Base-by-base conservation (phyloP, 2,888 invertebrate species). In the Drosophila anceps region DNA sequence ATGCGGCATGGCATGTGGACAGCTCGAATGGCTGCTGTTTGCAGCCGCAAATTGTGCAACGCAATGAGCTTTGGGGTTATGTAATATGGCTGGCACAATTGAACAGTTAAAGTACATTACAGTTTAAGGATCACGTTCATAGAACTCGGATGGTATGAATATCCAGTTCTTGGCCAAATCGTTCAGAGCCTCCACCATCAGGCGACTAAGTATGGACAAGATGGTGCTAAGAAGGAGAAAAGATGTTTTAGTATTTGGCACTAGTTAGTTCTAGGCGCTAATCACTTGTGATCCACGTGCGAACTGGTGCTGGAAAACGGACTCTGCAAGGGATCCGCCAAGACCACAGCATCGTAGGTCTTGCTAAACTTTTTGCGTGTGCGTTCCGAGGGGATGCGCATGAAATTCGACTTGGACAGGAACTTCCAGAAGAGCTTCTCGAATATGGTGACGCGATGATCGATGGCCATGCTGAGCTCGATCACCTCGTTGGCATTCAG, bases 351-450 rank as follows among this genome's bases (percentile, higher is more conserved):
- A 1, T 86, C 82, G 53, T 91, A 91, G 35, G 76, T 79, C 41
- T 68, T 79, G 44, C 63, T 76, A 4, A 46, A 50, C 39, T 74
- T 82, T 13, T 62, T 69, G 6, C 78, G 81, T 24, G 76, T 61
- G 4, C 74, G 79, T 12, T 84, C 75, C 27, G 76, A 24, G 5
- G 51, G 59, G 18, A 85, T 80, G 48, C 91, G 90, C 91, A 90
- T 90, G 48, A 86, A 86, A 61, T 78, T 84, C 2, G 91, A 88
- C 60, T 90, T 84, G 10, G 91, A 84, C 6, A 91, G 72, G 65
- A 90, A 87, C 35, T 91, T 90, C 91, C 91, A 91, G 75, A 90
- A 91, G 33, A 91, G 82, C 71, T 91, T 91, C 67, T 91, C 91
- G 57, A 91, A 92, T 20, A 91, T 89, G 6, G 92, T 91, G 0